A percentile compares a stretch with the other conserved stretches of the same genome.
phyloP scores from a whole-genome alignment of 2,888 invertebrate genomes.

The Panorpa germanica region DNA sequence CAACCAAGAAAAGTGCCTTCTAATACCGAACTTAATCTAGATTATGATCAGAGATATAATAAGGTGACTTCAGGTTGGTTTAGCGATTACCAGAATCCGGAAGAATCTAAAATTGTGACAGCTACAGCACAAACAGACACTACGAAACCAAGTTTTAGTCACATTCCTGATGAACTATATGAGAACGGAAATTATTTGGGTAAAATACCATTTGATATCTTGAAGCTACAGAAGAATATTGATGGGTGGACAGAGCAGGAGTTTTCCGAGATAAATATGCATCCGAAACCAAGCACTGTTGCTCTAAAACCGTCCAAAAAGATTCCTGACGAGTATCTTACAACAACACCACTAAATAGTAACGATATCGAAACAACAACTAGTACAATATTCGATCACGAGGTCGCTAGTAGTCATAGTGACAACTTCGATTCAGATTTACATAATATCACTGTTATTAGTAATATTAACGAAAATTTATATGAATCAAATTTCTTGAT shows the following conservation, averaged over 20 bases:
- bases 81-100: constrained; percentile 29
- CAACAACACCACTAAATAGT: constrained; percentile 29
- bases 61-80: constrained; percentile 15
- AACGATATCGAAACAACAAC: constrained; percentile 16
- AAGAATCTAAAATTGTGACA: constrained; percentile 27
- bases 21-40: constrained; percentile 19
- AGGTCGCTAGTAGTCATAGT: constrained; percentile 10
- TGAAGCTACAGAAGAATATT: constrained; percentile 60
- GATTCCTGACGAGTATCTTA: constrained; percentile 60
- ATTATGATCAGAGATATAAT: constrained; percentile 11
- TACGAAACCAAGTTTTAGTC: constrained; percentile 20
- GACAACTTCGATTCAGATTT: no score
- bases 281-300: constrained; percentile 30
- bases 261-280: constrained; percentile 33
- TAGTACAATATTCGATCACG: constrained; percentile 19
- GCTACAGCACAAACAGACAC: constrained; percentile 20
- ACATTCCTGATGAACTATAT: constrained; percentile 6
- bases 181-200: constrained; percentile 18
- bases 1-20: constrained; percentile 16
- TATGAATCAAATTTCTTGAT: no score
- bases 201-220: constrained; percentile 42
- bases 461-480: no score
- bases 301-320: constrained; percentile 47
- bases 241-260: constrained; percentile 72
- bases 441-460: no score